A percentile compares a stretch with the other conserved stretches of the same genome.
phyloP scores from a whole-genome alignment of 2,797 vertebrate genomes.

The Silurus aristotelis region DNA sequence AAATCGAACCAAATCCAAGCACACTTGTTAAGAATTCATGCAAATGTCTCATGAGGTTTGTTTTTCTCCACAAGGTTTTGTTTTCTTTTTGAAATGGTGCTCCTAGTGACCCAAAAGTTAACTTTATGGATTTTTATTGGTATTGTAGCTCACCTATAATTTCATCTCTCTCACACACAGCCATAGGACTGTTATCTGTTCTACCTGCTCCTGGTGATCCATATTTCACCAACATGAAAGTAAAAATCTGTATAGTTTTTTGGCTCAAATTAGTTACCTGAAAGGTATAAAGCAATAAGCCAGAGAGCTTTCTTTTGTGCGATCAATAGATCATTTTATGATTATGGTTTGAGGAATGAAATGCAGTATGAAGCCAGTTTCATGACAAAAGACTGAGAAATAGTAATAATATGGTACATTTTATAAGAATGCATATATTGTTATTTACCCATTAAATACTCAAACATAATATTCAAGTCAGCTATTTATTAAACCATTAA shows the following conservation, averaged over 20 bases:
- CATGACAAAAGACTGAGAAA: not conserved
- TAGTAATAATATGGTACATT: not conserved
- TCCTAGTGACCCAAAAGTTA: slow-evolving; percentile 23
- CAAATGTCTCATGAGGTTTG: not conserved
- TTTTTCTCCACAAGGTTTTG: slow-evolving; percentile 20
- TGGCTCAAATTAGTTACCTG: not conserved
- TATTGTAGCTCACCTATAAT: slow-evolving; percentile 24
- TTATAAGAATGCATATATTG: not conserved
- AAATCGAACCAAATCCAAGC: not conserved
- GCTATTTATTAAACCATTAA: not conserved
- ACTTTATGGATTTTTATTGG: slow-evolving; percentile 32
- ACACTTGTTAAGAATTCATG: not conserved
- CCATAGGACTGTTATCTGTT: slow-evolving; percentile 22
- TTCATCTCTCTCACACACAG: slow-evolving; percentile 20
- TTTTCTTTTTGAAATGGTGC: slow-evolving; percentile 16
- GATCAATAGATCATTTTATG: slow-evolving; percentile 14
- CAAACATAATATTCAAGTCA: not conserved
- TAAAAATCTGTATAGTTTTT: slow-evolving; percentile 24
- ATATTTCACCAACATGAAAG: slow-evolving; percentile 21
- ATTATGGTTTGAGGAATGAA: not conserved
- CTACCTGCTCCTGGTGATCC: slow-evolving; percentile 1
- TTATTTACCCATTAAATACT: not conserved
- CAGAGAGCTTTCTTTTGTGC: not conserved
- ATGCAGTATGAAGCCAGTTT: not conserved
- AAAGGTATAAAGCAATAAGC: not conserved